phyloP scores from a whole-genome alignment of 2,888 invertebrate genomes.

The Automeris io region DNA sequence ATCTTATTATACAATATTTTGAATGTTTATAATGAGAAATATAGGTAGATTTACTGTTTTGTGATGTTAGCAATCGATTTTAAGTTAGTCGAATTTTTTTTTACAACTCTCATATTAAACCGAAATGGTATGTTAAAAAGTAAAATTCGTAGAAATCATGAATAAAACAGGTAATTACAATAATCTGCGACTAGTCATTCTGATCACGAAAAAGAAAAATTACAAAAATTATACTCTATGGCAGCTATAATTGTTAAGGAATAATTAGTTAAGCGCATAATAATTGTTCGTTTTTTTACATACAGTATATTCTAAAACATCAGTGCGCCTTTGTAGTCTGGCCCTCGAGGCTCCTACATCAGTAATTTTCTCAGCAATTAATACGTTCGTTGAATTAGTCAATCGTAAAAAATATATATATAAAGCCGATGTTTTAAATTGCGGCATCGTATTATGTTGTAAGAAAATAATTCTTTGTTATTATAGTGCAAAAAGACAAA shows the following conservation, averaged over 20 bases:
- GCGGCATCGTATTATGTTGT: constrained; percentile 40
- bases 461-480: constrained; percentile 41
- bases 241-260: constrained; percentile 39
- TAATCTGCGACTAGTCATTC: constrained; percentile 1
- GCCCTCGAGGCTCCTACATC: constrained; percentile 43
- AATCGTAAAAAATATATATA: constrained; percentile 61
- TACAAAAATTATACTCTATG: constrained; percentile 34
- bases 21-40: too few relatives aligned
- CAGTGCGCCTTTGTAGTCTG: constrained; percentile 52
- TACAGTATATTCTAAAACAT: constrained; percentile 37
- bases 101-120: too few relatives aligned
- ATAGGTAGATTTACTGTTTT: too few relatives aligned
- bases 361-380: constrained; percentile 72
- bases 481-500: constrained; percentile 26
- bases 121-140: too few relatives aligned
- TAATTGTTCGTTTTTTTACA: constrained; percentile 60
- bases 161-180: constrained; percentile 17
- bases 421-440: constrained; percentile 52
- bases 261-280: constrained; percentile 49
- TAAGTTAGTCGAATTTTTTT: too few relatives aligned
- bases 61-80: too few relatives aligned
- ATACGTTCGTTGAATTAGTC: constrained; percentile 61
- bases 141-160: too few relatives aligned
- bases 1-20: too few relatives aligned
- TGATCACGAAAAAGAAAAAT: constrained; percentile 36